Base-by-base conservation (phyloP, 2,888 invertebrate species). In the Melanargia galathea region DNA sequence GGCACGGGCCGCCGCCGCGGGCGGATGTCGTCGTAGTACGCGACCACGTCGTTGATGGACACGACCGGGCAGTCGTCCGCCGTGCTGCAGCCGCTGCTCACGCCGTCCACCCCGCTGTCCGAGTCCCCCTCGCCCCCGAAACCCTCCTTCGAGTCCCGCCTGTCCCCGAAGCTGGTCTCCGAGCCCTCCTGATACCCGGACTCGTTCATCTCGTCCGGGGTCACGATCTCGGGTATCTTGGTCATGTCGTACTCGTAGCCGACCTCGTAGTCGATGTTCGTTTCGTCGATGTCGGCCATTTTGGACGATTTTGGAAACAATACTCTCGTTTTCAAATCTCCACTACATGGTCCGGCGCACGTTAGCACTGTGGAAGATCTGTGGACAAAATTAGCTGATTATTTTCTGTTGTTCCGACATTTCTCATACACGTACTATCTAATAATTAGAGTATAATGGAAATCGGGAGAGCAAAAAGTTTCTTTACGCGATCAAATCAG, bases 51-150 rank as follows among this genome's bases (percentile, higher is more conserved):
- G 60, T 92, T 92, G 65, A 91, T 90, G 1, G 92, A 92, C 73
- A 92, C 92, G 71, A 92, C 92, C 16, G 92, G 92, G 75, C 93
- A 93, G 77, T 92, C 92, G 64, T 93, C 93, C 45, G 87, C 92
- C 43, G 92, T 86, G 74, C 93, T 93, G 72, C 93, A 93, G 8
- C 93, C 92, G 71, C 90, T 90, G 81, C 93, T 92, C 62, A 93
- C 92, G 43, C 93, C 93, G 62, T 92, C 93, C 73, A 93, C 93
- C 52, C 92, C 92, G 70, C 92, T 88, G 72, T 93, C 93, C 52
- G 89, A 89, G 69, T 90, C 91, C 13, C 86, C 86, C 62, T 90
- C 90, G 16, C 88, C 87, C 3, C 88, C 84, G 63, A 87, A 88
- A 1, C 89, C 88, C 69, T 89, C 90, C 73, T 90, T 90, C 3